Conservation (phyloP, 2,113 vertebrate genomes). For the Thinocorus orbignyianus region DNA sequence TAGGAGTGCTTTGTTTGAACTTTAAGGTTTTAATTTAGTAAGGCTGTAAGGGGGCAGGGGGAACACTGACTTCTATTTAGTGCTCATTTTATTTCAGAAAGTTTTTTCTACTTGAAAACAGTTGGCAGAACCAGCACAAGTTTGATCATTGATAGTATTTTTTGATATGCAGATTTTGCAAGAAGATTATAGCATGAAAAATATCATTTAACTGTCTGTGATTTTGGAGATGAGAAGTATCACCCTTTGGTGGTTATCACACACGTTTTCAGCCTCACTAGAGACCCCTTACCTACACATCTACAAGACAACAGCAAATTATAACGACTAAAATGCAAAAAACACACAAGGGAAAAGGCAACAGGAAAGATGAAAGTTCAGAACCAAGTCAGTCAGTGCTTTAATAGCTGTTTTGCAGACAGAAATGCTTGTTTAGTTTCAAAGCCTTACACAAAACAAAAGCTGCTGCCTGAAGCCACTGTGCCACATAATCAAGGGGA, state of each 20-base stretch:
- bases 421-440: constrained; percentile 50
- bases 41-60: background rate
- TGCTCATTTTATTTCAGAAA: background rate
- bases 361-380: constrained; percentile 29
- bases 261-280: background rate
- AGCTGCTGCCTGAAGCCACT: constrained; percentile 29
- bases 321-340: background rate
- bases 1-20: background rate
- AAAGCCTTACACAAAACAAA: constrained; percentile 34
- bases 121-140: background rate
- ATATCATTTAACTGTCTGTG: background rate
- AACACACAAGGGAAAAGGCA: constrained; percentile 21
- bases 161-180: background rate
- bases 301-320: constrained; percentile 28
- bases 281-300: background rate
- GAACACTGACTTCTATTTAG: background rate
- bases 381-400: constrained; percentile 30
- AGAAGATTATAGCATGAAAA: background rate
- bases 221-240: constrained; percentile 7
- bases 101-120: background rate
- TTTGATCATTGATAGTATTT: background rate
- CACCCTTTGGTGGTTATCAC: background rate
- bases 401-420: constrained; percentile 47
- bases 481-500: constrained; percentile 19
- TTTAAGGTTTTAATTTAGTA: background rate